Evolutionary conservation across 2,113 vertebrate species (phyloP), one percentile per base, ranked within the genome.

Genomic region (Romanogobio albipinnatus): DNA sequence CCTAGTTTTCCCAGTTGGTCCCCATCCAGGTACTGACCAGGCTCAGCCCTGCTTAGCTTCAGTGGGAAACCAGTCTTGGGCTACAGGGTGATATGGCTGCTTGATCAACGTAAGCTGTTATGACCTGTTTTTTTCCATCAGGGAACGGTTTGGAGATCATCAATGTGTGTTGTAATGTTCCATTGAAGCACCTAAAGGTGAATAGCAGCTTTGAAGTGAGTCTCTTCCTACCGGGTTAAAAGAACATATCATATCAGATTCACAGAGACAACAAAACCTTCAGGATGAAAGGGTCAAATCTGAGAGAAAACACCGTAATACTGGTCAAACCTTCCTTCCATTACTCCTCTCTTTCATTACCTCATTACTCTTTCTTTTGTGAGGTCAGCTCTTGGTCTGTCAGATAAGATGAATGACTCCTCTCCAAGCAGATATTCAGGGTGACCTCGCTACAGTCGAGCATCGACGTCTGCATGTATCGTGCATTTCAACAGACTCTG

Each of bases 231-330:
- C 59, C 33, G 19, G 19, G 26, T 82, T 49, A 71, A 74, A 74
- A 49, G 71, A 47, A 74, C 39, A 49, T 47, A 49, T 74, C 71
- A 74, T 49, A 49, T 70, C 26, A 39, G 43, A 82, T 49, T 33
- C 49, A 59, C 49, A 71, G 24, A 71, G n/a, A 71, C 6, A n/a
- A 33, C 56, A 9, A 22, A 13, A 36, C 29, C 47, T 53, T 19
- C 13, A 36, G 71, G n/a, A 83, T 83, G 56, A 36, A 59, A 74
- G 70, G 70, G 70, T 74, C 70, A 45, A 26, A 74, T 47, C 36
- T 3, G 22, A 47, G 36, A 73, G 66, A 70, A 43, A 70, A 43
- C 17, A 1, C 13, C 11, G n/a, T 49, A 70, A 70, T n/a, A 19
- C 36, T 74, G 71, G 43, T 49, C 43, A 49, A 74, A n/a, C 43